Percentiles rank a stretch among this genome's conserved stretches.
Evolutionary conservation across 2,797 vertebrate species (phyloP).

Genomic region (Carapus acus): DNA sequence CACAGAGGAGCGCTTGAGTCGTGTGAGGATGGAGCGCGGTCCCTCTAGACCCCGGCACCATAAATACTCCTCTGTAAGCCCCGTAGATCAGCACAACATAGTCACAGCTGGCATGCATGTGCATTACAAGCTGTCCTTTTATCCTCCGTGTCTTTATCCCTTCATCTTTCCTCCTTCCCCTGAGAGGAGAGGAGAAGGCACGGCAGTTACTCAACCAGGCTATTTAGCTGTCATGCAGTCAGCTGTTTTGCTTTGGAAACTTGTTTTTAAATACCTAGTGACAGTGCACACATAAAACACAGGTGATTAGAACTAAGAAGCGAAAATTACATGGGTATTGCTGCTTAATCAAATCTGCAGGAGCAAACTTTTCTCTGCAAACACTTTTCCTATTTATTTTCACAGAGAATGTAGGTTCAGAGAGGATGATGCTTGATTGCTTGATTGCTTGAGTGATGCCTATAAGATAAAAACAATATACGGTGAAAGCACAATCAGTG

Average conservation of each 20-base stretch:
- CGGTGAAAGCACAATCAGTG: too few relatives aligned
- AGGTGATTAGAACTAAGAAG: conserved; percentile 17
- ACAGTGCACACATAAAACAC: conserved; percentile 29
- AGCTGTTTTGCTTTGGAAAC: conserved; percentile 45
- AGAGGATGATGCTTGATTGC: too few relatives aligned
- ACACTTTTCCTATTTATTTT: not conserved
- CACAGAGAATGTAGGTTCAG: too few relatives aligned
- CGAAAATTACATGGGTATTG: conserved; percentile 37
- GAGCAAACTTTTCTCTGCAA: conserved; percentile 18
- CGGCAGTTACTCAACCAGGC: conserved; percentile 39
- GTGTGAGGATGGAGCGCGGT: conserved; percentile 1
- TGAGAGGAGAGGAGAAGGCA: conserved; percentile 19
- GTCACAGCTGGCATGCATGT: conserved; percentile 58
- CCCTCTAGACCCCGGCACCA: conserved; percentile 17
- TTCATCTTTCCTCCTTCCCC: conserved; percentile 46
- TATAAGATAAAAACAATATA: too few relatives aligned
- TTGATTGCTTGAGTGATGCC: too few relatives aligned
- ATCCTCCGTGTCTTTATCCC: conserved; percentile 51
- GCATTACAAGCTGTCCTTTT: conserved; percentile 41
- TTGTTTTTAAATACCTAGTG: conserved; percentile 46
- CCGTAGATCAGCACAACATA: conserved; percentile 39
- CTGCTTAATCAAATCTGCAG: conserved; percentile 26
- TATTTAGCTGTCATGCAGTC: conserved; percentile 17
- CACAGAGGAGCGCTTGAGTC: conserved; percentile 54
- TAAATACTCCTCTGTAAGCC: conserved; percentile 46